Evolutionary conservation across 2,113 vertebrate species (phyloP).

Genomic region (Pseudonaja textilis): DNA sequence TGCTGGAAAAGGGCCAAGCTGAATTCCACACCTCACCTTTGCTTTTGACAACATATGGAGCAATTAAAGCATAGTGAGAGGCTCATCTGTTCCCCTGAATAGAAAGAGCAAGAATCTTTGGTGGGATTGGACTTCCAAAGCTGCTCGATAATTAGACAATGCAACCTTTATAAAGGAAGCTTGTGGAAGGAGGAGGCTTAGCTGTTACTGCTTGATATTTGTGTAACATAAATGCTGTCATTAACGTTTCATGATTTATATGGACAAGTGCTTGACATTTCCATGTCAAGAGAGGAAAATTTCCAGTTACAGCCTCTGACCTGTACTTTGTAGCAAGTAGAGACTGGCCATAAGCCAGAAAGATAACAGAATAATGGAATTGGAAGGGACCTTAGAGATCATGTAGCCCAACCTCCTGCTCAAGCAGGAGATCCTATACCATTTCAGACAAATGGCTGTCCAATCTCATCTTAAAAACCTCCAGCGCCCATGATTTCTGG

Average conservation of each 20-base stretch:
- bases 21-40: background rate
- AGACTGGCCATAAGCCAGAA: background rate
- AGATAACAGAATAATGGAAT: background rate
- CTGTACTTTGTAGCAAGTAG: background rate
- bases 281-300: background rate
- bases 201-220: background rate
- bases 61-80: background rate
- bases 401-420: background rate
- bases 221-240: background rate
- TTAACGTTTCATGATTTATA: background rate
- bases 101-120: background rate
- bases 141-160: background rate
- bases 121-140: background rate
- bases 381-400: background rate
- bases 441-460: no score
- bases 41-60: background rate
- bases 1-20: background rate
- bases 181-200: background rate
- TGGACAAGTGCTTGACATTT: slow-evolving; percentile 8
- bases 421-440: no score
- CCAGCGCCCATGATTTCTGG: no score
- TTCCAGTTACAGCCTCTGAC: background rate
- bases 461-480: no score
- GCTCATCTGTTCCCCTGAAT: background rate
- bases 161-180: background rate